phyloP scores from a whole-genome alignment of 2,113 vertebrate genomes.

The Lontra canadensis region DNA sequence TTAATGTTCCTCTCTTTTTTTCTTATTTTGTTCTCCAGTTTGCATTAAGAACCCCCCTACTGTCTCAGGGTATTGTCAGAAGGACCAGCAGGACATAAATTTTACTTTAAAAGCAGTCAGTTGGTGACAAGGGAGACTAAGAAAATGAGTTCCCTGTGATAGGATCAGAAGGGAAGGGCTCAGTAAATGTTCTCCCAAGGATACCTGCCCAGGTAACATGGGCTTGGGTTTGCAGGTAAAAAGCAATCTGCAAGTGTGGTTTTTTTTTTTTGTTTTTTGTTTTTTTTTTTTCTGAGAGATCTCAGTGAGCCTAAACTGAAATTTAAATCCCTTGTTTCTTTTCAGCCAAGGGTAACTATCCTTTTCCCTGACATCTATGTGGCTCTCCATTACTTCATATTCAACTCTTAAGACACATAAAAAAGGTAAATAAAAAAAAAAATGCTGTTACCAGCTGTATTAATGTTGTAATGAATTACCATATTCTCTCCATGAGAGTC shows the following conservation, averaged over 20 bases:
- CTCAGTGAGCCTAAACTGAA: not conserved
- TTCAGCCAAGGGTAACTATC: not conserved
- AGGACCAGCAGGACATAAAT: not conserved
- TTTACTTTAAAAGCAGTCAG: not conserved
- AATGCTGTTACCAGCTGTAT: not conserved
- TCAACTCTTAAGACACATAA: not conserved
- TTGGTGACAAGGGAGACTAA: not conserved
- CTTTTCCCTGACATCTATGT: not conserved
- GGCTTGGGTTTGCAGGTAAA: not conserved
- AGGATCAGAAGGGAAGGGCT: not conserved
- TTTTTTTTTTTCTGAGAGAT: not conserved
- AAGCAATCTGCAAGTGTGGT: not conserved
- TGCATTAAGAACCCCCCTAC: slow-evolving; percentile 77
- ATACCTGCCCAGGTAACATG: not conserved
- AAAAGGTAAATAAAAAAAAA: not conserved
- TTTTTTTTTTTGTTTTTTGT: not conserved
- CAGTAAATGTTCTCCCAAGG: not conserved
- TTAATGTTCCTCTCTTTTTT: not conserved
- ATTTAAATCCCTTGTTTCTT: not conserved
- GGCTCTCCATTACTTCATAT: not conserved
- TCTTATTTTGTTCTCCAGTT: slow-evolving; percentile 35
- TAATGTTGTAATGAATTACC: not conserved
- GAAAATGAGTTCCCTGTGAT: not conserved
- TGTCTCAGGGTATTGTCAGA: not conserved
- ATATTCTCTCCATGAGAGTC: not conserved